These are phyloP conservation scores for Cyphomyrus discorhynchus DNA, from an alignment of 2,113 vertebrate genomes.

Conservation along the genomic window DNA sequence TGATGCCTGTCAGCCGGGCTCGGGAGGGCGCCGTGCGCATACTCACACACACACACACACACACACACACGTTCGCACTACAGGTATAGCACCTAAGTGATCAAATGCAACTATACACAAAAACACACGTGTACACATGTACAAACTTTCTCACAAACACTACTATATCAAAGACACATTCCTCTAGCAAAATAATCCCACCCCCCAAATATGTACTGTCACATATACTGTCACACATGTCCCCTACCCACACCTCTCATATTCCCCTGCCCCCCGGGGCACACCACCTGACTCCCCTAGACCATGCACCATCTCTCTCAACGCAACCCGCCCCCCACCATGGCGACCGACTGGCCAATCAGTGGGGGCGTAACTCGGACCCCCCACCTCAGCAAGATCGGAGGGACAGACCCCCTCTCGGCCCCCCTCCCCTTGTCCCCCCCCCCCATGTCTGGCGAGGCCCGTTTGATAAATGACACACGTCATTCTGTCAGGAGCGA, in stretches of 20 bases:
- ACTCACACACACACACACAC: conserved; percentile 20
- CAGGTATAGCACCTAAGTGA: background rate
- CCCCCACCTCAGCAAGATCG: conserved; percentile 42
- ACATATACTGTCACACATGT: background rate
- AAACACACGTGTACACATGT: conserved; percentile 8
- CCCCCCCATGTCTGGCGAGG: conserved; percentile 68
- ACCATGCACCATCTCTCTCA: background rate
- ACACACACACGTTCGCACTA: background rate
- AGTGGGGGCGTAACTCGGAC: conserved; percentile 38
- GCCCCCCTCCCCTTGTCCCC: conserved; percentile 35
- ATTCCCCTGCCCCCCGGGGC: background rate
- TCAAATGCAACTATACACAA: conserved; percentile 20
- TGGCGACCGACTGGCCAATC: conserved; percentile 22
- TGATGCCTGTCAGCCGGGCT: conserved; percentile 67
- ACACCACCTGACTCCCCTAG: background rate
- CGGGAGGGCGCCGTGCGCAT: conserved; percentile 18
- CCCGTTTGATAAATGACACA: conserved; percentile 98
- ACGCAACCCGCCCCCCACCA: background rate
- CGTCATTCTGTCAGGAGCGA: conserved; percentile 95
- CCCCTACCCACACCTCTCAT: background rate
- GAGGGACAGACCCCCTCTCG: conserved; percentile 46
- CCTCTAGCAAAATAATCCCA: background rate
- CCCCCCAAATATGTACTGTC: background rate
- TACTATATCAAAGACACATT: background rate
- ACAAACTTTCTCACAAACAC: conserved; percentile 12